Conservation (phyloP, 2,888 invertebrate species). For the Pachycephus smyrnensis region DNA sequence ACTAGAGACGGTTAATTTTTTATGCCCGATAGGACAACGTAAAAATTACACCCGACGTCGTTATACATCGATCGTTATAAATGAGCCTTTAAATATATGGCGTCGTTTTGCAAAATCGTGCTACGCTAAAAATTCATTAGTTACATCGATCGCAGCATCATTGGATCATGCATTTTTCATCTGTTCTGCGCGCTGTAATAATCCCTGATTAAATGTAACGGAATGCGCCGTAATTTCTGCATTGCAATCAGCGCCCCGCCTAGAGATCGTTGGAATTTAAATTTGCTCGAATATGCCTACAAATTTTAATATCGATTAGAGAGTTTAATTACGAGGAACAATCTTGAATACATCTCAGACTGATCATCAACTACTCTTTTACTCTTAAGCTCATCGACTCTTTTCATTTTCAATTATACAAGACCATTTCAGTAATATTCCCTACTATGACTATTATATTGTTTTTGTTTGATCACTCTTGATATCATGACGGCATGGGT, state of each 20-base stretch:
- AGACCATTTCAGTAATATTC: background rate
- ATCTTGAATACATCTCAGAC: background rate
- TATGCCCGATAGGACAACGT: too few species aligned
- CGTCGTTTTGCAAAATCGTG: too few species aligned
- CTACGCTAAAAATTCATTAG: too few species aligned
- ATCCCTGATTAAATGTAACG: constrained; percentile 40
- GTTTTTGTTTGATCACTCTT: too few species aligned
- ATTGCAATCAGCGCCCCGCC: constrained; percentile 40
- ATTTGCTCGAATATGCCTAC: constrained; percentile 32
- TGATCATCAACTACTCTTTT: constrained; percentile 15
- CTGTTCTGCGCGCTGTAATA: constrained; percentile 33
- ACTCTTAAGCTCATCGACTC: background rate
- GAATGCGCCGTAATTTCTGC: constrained; percentile 48
- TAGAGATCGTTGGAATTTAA: constrained; percentile 43
- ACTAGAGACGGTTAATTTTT: too few species aligned
- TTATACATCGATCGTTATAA: too few species aligned
- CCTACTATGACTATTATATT: too few species aligned
- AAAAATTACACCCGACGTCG: too few species aligned
- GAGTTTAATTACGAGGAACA: constrained; percentile 21
- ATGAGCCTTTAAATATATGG: too few species aligned
- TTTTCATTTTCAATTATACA: constrained; percentile 9
- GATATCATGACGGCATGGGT: too few species aligned
- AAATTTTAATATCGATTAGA: constrained; percentile 39
- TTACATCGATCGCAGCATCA: too few species aligned
- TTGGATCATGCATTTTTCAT: too few species aligned